Evolutionary conservation across 2,113 vertebrate genomes (phyloP).

Genomic region (Hirundichthys speculiger): DNA sequence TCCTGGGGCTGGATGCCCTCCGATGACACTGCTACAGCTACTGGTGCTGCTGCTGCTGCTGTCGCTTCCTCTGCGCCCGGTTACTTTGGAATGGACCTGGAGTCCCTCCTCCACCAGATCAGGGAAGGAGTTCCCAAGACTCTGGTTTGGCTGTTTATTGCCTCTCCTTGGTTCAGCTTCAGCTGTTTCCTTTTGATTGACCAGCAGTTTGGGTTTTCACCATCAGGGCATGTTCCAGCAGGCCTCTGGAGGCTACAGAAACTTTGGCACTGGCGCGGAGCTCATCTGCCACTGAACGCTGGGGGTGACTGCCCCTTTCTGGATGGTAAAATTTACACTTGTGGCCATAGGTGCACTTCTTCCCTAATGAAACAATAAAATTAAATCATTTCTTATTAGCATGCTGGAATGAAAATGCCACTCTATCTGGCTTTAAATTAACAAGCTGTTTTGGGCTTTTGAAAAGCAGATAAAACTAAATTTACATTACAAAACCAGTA

Average conservation of each 20-base stretch:
- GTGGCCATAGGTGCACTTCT: conserved; percentile 98
- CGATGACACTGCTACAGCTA: conserved; percentile 75
- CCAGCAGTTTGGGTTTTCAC: conserved; percentile 89
- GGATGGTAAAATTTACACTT: conserved; percentile 99
- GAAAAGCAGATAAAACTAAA: no score
- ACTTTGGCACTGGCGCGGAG: conserved; percentile 95
- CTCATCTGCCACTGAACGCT: conserved; percentile 94
- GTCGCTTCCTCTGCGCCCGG: conserved; percentile 74
- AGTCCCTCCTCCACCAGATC: conserved; percentile 89
- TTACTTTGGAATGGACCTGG: conserved; percentile 87
- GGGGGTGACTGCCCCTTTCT: conserved; percentile 93
- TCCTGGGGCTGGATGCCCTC: conserved; percentile 81
- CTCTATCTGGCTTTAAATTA: no score
- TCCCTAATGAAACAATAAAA: conserved; percentile 79
- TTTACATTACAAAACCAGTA: no score
- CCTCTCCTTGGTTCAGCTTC: conserved; percentile 78
- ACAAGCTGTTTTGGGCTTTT: no score
- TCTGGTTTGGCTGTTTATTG: conserved; percentile 87
- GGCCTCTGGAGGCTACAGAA: conserved; percentile 83
- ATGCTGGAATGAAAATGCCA: neutral
- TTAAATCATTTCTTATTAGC: neutral
- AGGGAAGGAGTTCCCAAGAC: conserved; percentile 81
- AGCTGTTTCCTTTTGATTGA: conserved; percentile 45
- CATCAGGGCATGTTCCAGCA: conserved; percentile 84
- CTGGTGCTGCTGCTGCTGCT: conserved; percentile 52